Base-by-base conservation (phyloP, 2,888 invertebrate genomes). In the Andrena trimmerana region DNA sequence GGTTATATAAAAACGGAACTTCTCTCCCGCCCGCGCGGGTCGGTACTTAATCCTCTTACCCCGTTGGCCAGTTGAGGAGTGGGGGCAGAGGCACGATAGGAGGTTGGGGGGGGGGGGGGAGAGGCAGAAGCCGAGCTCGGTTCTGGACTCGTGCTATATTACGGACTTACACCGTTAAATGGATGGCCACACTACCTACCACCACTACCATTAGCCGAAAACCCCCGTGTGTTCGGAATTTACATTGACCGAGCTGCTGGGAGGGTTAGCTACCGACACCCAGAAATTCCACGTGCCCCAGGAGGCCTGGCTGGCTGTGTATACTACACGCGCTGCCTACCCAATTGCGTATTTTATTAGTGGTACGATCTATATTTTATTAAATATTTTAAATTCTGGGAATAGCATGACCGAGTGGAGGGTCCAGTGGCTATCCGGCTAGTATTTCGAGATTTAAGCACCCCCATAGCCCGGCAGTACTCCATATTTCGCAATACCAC, bases 81-180 rank as follows among this genome's bases (percentile, higher is more conserved):
- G 52, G 36, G 65, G 57, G 72, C 74, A 75, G 80, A 20, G 78
- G 73, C 67, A 72, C 68, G 4, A 24, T 57, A 54, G 62, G 66
- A 60, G 75, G 82, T 74, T 57, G 73, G 24, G 60, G 10, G 52
- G 10, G 62, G 8, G 42, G 65, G 50, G 27, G 54, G 74, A 13
- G 70, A 27, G 29, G 77, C 75, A 63, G 73, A 67, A 78, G 76
- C 70, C 70, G 69, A 62, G 81, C 81, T 71, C 77, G 71, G 81
- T 71, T 76, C 78, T 78, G 71, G 77, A 77, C 86, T 80, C 77
- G 83, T 81, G 86, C 88, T 91, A 86, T 91, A 91, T 92, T 90
- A 90, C 88, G 89, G 90, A 90, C 91, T 91, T 91, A 90, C 90
- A 85, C 86, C 78, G 90, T 88, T 90, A 89, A 92, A 92, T 92